Conservation (phyloP, 2,113 vertebrate genomes). For the Protomyctophum bolini region DNA sequence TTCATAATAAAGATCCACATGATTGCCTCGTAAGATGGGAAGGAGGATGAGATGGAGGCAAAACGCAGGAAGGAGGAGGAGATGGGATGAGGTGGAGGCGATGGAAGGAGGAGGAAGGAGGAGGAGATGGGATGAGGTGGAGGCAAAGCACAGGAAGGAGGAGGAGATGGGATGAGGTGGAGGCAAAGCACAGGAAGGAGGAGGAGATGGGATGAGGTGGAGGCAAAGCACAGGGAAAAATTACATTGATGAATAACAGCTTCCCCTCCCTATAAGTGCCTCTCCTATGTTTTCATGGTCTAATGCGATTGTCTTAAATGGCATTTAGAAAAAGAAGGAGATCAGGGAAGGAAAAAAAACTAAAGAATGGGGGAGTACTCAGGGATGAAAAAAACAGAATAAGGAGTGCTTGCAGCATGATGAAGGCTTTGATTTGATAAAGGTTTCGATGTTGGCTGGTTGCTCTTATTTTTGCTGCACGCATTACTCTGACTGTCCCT, state of each 20-base stretch:
- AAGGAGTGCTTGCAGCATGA: conserved; percentile 15
- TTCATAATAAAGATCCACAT: conserved; percentile 78
- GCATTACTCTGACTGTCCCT: conserved; percentile 34
- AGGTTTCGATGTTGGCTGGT: not conserved
- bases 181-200: conserved; percentile 40
- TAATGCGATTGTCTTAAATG: conserved; percentile 46
- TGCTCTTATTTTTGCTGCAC: conserved; percentile 21
- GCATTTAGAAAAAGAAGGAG: conserved; percentile 41
- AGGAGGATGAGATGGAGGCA: conserved; percentile 55
- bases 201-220: conserved; percentile 55
- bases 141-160: conserved; percentile 44
- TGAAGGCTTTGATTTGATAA: conserved; percentile 44
- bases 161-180: conserved; percentile 55
- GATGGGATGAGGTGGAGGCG: conserved; percentile 51
- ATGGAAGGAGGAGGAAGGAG: no score
- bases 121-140: conserved; percentile 55
- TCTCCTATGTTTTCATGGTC: conserved; percentile 44
- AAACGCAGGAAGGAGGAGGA: conserved; percentile 56
- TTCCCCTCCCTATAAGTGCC: conserved; percentile 44
- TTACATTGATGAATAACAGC: conserved; percentile 66
- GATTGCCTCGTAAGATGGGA: conserved; percentile 71
- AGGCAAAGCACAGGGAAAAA: conserved; percentile 38
- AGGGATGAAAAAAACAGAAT: conserved; percentile 13
- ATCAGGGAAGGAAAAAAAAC: conserved; percentile 19
- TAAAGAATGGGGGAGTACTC: conserved; percentile 30